Conservation (phyloP, 2,797 vertebrate species). For the Carapus acus region DNA sequence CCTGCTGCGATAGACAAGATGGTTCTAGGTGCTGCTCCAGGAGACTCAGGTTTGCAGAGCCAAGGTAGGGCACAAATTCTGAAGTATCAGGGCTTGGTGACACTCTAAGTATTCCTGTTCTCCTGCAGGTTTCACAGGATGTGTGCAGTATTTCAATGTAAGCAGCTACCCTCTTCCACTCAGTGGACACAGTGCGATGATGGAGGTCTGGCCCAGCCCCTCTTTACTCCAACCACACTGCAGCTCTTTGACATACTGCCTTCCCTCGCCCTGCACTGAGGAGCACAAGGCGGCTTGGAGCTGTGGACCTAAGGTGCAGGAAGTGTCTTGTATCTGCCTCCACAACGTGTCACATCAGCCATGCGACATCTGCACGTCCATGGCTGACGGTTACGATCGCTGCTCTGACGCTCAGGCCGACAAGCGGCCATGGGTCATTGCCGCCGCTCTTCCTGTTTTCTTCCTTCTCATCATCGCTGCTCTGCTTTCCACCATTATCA, state of each 20-base stretch:
- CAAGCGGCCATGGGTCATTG: constrained; percentile 61
- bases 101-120: too few species aligned
- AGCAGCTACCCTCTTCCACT: constrained; percentile 58
- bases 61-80: constrained; percentile 51
- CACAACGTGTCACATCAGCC: constrained; percentile 50
- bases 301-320: constrained; percentile 25
- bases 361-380: constrained; percentile 62
- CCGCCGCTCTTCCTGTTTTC: constrained; percentile 52
- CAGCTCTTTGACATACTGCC: constrained; percentile 49
- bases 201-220: constrained; percentile 56
- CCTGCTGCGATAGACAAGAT: constrained; percentile 57
- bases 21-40: constrained; percentile 50
- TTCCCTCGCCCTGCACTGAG: constrained; percentile 48
- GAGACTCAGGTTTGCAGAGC: constrained; percentile 31
- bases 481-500: constrained; percentile 39
- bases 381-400: constrained; percentile 4
- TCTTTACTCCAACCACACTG: constrained; percentile 59
- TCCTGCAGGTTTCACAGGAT: constrained; percentile 74
- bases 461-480: constrained; percentile 41
- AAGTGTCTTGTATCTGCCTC: constrained; percentile 65
- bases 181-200: constrained; percentile 55
- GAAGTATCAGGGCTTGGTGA: too few species aligned
- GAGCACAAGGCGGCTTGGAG: constrained; percentile 38
- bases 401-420: constrained; percentile 43
- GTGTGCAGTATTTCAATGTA: constrained; percentile 67